Conservation (phyloP, 2,113 vertebrate species). For the Pampusana beccarii region DNA sequence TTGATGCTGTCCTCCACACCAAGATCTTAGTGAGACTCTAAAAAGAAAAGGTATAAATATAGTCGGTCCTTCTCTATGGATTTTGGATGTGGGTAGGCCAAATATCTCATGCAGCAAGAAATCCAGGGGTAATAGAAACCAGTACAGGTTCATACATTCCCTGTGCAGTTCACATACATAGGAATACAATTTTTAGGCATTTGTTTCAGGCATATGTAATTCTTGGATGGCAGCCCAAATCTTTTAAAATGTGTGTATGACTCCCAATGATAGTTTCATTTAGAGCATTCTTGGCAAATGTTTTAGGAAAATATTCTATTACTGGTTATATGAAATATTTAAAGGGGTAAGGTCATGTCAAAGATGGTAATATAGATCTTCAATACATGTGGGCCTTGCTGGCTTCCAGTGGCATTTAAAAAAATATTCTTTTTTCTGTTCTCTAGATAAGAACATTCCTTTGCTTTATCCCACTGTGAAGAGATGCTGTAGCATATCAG, state of each 20-base stretch:
- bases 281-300: conserved; percentile 43
- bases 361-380: conserved; percentile 20
- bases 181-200: neutral
- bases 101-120: neutral
- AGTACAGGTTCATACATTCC: neutral
- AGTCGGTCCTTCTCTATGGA: neutral
- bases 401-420: neutral
- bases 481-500: neutral
- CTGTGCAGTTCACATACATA: neutral
- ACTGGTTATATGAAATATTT: conserved; percentile 43
- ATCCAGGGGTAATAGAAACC: neutral
- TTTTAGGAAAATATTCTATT: conserved; percentile 7
- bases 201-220: conserved; percentile 44
- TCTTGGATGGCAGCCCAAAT: conserved; percentile 18
- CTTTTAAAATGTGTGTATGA: neutral
- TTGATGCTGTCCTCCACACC: neutral
- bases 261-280: conserved; percentile 16
- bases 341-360: conserved; percentile 26
- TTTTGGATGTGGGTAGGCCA: neutral
- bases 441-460: conserved; percentile 14
- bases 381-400: conserved; percentile 14
- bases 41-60: neutral
- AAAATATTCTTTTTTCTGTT: conserved; percentile 9
- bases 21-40: neutral
- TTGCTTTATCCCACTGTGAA: neutral